Evolutionary conservation across 2,888 invertebrate species (phyloP).

Genomic region (Hololepta plana): DNA sequence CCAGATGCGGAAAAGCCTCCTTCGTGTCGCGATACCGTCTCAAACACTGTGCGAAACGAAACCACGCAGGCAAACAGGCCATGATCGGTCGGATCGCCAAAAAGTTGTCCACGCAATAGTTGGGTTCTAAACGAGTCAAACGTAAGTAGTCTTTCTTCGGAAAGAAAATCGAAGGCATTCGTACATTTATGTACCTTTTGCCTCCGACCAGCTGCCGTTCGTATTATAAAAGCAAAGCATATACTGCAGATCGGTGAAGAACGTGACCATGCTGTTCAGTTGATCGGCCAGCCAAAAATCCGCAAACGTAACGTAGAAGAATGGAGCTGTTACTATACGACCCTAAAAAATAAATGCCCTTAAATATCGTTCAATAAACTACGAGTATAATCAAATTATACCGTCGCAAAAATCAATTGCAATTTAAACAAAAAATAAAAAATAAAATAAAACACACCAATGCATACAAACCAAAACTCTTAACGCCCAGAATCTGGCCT

Average conservation of each 20-base stretch:
- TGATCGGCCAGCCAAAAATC: slow-evolving; percentile 99
- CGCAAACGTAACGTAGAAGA: slow-evolving; percentile 85
- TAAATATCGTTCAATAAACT: slow-evolving; percentile 7
- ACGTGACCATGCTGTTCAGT: slow-evolving; percentile 78
- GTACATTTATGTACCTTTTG: slow-evolving; percentile 28
- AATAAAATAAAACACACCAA: slow-evolving; percentile 7
- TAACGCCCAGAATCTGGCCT: slow-evolving; percentile 88
- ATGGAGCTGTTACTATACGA: slow-evolving; percentile 75
- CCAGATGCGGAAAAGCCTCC: slow-evolving; percentile 88
- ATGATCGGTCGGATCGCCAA: slow-evolving; percentile 69
- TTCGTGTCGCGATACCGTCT: slow-evolving; percentile 87
- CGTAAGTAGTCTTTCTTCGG: slow-evolving; percentile 1
- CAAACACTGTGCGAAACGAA: slow-evolving; percentile 92
- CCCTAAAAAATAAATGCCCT: slow-evolving; percentile 40
- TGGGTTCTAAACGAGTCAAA: too few species aligned
- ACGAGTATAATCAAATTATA: slow-evolving; percentile 3
- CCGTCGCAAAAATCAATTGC: slow-evolving; percentile 5
- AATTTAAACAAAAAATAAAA: slow-evolving; percentile 5
- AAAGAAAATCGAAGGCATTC: slow-evolving; percentile 3
- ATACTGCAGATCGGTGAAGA: slow-evolving; percentile 88
- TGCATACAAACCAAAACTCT: slow-evolving; percentile 63
- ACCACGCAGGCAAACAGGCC: slow-evolving; percentile 90
- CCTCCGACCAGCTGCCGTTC: slow-evolving; percentile 53
- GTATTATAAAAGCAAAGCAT: slow-evolving; percentile 80
- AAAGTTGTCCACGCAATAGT: slow-evolving; percentile 50